phyloP scores from a whole-genome alignment of 2,797 vertebrate species.

The Sphenodon punctatus region DNA sequence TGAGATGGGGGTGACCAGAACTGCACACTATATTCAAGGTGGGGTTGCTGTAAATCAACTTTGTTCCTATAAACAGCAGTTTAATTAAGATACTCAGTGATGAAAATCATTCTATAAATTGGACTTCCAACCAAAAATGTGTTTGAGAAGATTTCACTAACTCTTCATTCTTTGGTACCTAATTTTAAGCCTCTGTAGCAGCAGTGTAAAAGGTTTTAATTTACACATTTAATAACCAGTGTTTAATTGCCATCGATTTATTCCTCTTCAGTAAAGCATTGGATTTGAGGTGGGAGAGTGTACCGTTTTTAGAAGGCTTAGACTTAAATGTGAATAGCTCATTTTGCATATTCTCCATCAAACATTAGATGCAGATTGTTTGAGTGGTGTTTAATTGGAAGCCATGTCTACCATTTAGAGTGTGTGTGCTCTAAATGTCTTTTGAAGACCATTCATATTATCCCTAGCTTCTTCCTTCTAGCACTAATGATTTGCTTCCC shows the following conservation, averaged over 20 bases:
- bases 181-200: neutral
- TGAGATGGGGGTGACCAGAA: no score
- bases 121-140: constrained; percentile 53
- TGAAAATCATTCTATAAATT: constrained; percentile 58
- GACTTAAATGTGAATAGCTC: neutral
- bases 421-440: neutral
- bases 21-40: no score
- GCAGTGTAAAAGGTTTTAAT: neutral
- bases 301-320: neutral
- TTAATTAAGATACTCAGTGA: constrained; percentile 70
- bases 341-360: neutral
- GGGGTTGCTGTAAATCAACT: constrained; percentile 61
- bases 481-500: constrained; percentile 48
- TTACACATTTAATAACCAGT: neutral
- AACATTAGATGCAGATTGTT: constrained; percentile 11
- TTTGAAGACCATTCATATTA: constrained; percentile 22
- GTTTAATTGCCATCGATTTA: constrained; percentile 31
- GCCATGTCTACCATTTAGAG: constrained; percentile 7
- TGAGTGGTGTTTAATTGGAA: constrained; percentile 51
- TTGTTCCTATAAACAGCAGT: constrained; percentile 55
- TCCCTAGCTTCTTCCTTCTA: constrained; percentile 22
- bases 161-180: neutral
- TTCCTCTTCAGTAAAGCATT: constrained; percentile 11
- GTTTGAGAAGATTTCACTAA: constrained; percentile 32
- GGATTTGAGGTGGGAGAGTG: neutral